Evolutionary conservation across 2,888 invertebrate species (phyloP).

Genomic region (Eristalinus aeneus): DNA sequence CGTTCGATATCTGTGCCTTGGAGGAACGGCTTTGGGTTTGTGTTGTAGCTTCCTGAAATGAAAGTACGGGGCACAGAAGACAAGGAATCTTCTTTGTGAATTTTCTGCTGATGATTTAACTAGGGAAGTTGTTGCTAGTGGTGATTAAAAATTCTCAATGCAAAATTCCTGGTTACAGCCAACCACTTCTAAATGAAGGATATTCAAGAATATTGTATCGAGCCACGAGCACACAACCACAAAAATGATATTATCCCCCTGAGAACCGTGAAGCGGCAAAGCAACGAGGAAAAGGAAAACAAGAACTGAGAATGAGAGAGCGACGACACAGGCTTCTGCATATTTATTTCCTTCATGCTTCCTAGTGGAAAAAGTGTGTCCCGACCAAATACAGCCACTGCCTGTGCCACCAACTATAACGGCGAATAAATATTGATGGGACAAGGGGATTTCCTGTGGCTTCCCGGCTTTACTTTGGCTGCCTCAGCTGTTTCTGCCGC

Average conservation of each 20-base stretch:
- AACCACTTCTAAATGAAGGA: slow-evolving; percentile 43
- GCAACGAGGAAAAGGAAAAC: slow-evolving; percentile 2
- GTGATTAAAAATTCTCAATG: slow-evolving; percentile 28
- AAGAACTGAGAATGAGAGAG: background rate
- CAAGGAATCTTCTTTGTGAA: background rate
- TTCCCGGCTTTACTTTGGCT: background rate
- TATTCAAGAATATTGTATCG: slow-evolving; percentile 28
- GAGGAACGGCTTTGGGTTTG: background rate
- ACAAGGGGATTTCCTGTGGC: slow-evolving; percentile 26
- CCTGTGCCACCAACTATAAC: slow-evolving; percentile 12
- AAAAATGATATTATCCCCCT: slow-evolving; percentile 58
- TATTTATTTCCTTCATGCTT: slow-evolving; percentile 30
- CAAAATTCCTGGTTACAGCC: background rate
- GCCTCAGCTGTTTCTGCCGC: background rate
- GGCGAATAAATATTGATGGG: slow-evolving; percentile 63
- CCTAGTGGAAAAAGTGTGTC: background rate
- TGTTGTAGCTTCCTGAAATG: background rate
- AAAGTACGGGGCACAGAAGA: too few species aligned
- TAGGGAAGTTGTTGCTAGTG: background rate
- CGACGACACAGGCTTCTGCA: background rate
- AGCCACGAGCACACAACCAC: slow-evolving; percentile 52
- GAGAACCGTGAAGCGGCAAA: background rate
- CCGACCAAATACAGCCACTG: background rate
- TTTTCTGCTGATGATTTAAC: background rate
- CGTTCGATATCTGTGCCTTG: background rate